A percentile compares a stretch with the other conserved stretches of the same genome.
phyloP scores from a whole-genome alignment of 2,113 vertebrate genomes.

The Gallinago paraguaiae region DNA sequence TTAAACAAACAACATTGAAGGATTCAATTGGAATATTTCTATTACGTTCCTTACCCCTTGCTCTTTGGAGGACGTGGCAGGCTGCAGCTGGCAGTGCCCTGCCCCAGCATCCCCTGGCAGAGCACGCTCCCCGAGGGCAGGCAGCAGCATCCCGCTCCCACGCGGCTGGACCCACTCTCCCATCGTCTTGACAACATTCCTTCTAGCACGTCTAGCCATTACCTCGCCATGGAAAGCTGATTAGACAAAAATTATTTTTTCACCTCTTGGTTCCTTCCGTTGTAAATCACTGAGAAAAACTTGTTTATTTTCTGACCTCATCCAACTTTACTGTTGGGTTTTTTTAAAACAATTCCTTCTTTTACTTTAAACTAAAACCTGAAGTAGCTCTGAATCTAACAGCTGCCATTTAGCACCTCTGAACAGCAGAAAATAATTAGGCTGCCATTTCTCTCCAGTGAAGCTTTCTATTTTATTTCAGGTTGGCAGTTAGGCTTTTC shows the following conservation, averaged over 20 bases:
- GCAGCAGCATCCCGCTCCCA: neutral
- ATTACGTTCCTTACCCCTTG: rapidly evolving
- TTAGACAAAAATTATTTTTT: neutral
- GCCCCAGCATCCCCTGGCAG: neutral
- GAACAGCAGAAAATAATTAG: neutral
- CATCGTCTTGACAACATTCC: neutral
- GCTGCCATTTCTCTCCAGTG: neutral
- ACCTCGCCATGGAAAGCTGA: neutral
- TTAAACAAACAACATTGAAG: neutral
- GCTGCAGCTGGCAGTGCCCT: rapidly evolving
- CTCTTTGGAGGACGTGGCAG: neutral
- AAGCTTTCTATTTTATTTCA: neutral
- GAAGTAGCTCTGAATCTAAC: neutral
- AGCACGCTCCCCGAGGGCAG: rapidly evolving
- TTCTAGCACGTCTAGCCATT: neutral
- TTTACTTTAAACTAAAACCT: neutral
- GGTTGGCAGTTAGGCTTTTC: neutral
- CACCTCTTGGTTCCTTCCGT: neutral
- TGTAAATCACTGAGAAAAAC: neutral
- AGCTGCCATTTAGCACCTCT: neutral
- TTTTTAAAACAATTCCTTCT: neutral
- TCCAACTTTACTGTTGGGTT: neutral
- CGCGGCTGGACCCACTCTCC: rapidly evolving
- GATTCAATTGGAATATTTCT: neutral
- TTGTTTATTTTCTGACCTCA: neutral